A percentile compares a stretch with the other conserved stretches of the same genome.
phyloP scores from a whole-genome alignment of 2,888 invertebrate genomes.

The Bombyx huttoni region DNA sequence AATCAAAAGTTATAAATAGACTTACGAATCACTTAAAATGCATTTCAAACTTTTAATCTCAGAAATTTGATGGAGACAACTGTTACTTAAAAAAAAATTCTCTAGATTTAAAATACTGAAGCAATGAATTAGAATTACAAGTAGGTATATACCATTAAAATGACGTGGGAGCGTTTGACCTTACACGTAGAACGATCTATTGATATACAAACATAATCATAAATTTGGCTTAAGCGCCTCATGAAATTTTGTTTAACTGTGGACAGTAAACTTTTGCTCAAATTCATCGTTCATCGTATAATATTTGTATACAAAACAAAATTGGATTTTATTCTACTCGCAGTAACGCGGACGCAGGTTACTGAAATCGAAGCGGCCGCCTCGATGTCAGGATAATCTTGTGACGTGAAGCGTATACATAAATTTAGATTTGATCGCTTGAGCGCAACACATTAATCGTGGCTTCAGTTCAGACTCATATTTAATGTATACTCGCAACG shows the following conservation, averaged over 20 bases:
- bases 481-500: slow-evolving; percentile 42
- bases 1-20: too few relatives aligned
- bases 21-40: too few relatives aligned
- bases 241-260: not conserved
- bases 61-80: too few relatives aligned
- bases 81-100: too few relatives aligned
- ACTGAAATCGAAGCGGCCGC: slow-evolving; percentile 47
- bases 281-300: not conserved
- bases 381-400: slow-evolving; percentile 43
- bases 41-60: too few relatives aligned
- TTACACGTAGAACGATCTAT: not conserved
- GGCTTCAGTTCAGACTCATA: slow-evolving; percentile 56
- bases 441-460: slow-evolving; percentile 58
- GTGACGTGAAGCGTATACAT: slow-evolving; percentile 52
- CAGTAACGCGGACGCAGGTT: slow-evolving; percentile 12
- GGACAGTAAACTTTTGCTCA: not conserved
- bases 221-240: not conserved
- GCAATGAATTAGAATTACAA: too few relatives aligned
- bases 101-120: too few relatives aligned
- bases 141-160: not conserved
- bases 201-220: not conserved
- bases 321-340: not conserved
- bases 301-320: not conserved
- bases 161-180: not conserved
- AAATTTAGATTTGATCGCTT: slow-evolving; percentile 65